Base-by-base conservation (phyloP, 2,113 vertebrate genomes). In the Nanorana parkeri region DNA sequence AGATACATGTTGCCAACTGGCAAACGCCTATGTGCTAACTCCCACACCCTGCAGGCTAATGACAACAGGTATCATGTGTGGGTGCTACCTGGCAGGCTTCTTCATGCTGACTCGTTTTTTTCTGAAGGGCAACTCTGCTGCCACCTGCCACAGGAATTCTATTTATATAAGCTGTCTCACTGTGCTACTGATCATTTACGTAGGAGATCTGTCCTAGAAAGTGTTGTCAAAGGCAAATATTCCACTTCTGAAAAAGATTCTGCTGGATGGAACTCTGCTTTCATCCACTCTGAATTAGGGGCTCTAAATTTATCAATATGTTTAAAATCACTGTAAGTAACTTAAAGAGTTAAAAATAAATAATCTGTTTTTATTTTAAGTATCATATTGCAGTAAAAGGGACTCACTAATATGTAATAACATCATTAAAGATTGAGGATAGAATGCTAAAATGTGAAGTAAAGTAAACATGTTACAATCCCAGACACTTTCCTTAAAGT, bases 61-160 rank as follows among this genome's bases (percentile, higher is more conserved):
- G 72, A 83, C 80, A 83, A 83, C 80, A 83, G 80, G 80, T 83
- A 83, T 83, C 72, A 68, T 76, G 63, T 83, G 80, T 83, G 58
- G 80, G 80, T 64, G 80, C 72, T 76, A 83, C 80, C 72, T 83
- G 80, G 80, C 80, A 83, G 64, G 52, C 51, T 68, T 47, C 71
- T 68, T 68, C 23, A 65, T 83, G 80, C 80, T 76, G 80, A 83
- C 71, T 83, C 51, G 51, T 65, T 65, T 26, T 47, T 29, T 83
- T 76, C 80, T 83, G 64, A 76, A 83, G 72, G 71, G 72, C 72
- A 83, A 68, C 73, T 83, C 54, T 76, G 71, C 80, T 83, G 51
- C 51, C 80, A 83, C 51, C 71, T 83, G 80, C 63, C 67, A 68
- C 54, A 36, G 67, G 29, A 51, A 23, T 60, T 56, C 80, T 81